Evolutionary conservation across 2,888 invertebrate genomes (phyloP), one percentile per base, ranked within the genome.

Genomic region (Halocaridina rubra): DNA sequence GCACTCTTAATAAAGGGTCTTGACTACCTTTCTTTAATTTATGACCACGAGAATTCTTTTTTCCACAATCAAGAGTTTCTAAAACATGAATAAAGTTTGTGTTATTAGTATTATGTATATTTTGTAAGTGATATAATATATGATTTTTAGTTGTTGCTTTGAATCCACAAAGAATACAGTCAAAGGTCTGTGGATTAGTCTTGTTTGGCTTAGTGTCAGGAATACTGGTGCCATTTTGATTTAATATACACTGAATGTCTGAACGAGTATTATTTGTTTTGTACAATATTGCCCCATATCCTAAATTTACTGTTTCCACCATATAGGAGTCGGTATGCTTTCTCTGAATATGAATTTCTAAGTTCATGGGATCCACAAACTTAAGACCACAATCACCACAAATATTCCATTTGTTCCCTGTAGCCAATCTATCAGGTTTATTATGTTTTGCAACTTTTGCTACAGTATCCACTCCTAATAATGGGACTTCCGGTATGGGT

Each of bases 381-480:
- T 86, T 86, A 29, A 81, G 78, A 2, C 88, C 86, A 75, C 88
- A 88, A n/a, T 88, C 88, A 16, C 88, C 84, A 79, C 88, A 88
- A 30, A 88, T 86, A 59, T 88, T 88, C 80, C 84, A 86, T 46
- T 86, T 86, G 27, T 74, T 80, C 24, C 61, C 76, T 77, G 67
- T 27, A 13, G 33, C n/a, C 13, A 53, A 57, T n/a, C 64, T 72
- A 33, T 67, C 71, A 2, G 69, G 27, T 30, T 80, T 80, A 29
- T 53, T 78, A 39, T 69, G 71, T 8, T 78, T 78, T 8, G 29
- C n/a, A n/a, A 59, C 53, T 57, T 77, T 71, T 2, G 76, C 64
- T 39, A 61, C 71, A 59, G 57, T 71, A 7, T 71, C 82, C 13
- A 33, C 72, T 84, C 59, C 72, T n/a, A 80, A 2, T 57, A 69